phyloP scores from a whole-genome alignment of 2,113 vertebrate species.

The Trogon melanurus region DNA sequence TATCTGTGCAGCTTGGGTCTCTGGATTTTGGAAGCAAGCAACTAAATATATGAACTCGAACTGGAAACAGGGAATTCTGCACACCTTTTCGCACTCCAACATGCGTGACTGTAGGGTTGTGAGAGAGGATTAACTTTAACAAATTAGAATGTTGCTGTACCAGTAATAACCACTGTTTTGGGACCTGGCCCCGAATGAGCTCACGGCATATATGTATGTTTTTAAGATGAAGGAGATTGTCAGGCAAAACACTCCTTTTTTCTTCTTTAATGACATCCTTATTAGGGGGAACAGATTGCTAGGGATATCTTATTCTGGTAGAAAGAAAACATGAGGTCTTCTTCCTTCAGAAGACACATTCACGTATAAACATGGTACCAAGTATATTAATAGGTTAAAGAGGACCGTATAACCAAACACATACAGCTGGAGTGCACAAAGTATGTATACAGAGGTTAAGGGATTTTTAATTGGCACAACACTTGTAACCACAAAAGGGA shows the following conservation, averaged over 20 bases:
- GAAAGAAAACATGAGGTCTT: background rate
- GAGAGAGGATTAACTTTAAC: background rate
- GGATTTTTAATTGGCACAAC: background rate
- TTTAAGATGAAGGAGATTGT: background rate
- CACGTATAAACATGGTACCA: background rate
- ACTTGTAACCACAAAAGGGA: background rate
- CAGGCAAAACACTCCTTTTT: background rate
- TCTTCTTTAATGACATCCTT: background rate
- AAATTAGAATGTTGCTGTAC: background rate
- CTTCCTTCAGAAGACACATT: background rate
- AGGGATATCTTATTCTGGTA: background rate
- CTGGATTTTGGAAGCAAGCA: background rate
- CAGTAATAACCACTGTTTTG: background rate
- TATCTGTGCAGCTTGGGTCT: background rate
- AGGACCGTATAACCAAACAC: background rate
- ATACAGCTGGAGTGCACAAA: background rate
- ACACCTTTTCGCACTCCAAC: background rate
- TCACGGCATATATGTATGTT: background rate
- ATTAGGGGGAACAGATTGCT: background rate
- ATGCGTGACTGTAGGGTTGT: background rate
- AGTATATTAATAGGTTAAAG: background rate
- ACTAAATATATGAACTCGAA: background rate
- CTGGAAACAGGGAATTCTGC: background rate
- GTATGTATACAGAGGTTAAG: background rate
- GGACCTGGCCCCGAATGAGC: background rate